phyloP scores from a whole-genome alignment of 2,113 vertebrate genomes.

The Oriolus oriolus region DNA sequence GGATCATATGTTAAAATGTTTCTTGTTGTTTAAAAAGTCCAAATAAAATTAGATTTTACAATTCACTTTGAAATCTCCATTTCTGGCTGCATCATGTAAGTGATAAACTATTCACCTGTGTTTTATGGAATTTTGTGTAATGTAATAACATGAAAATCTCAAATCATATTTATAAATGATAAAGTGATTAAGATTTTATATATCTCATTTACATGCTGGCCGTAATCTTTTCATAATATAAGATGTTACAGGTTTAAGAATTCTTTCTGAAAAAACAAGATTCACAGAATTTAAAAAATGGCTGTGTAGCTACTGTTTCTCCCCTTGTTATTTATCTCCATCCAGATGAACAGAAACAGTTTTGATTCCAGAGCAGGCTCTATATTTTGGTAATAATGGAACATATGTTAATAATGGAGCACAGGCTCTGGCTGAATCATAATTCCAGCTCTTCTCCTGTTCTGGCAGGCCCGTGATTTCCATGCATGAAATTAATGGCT shows the following conservation, averaged over 20 bases:
- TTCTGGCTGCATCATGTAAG: background rate
- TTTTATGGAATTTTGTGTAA: constrained; percentile 19
- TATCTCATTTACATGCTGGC: background rate
- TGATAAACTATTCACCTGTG: background rate
- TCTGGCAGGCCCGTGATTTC: constrained; percentile 18
- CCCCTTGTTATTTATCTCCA: constrained; percentile 29
- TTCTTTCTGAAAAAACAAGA: constrained; percentile 45
- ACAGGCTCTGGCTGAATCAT: background rate
- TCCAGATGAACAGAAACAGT: constrained; percentile 23
- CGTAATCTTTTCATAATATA: constrained; percentile 27
- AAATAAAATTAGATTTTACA: background rate
- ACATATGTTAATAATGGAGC: background rate
- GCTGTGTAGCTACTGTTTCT: background rate
- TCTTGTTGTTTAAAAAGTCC: background rate
- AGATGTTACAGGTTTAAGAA: constrained; percentile 27
- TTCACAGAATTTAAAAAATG: background rate
- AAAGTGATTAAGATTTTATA: constrained; percentile 25
- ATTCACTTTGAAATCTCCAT: background rate
- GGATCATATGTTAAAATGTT: background rate
- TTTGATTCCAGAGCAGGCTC: constrained; percentile 36
- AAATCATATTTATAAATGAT: background rate
- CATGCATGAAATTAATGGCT: background rate
- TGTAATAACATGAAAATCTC: background rate
- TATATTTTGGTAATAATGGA: background rate
- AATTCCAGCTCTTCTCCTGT: constrained; percentile 19